phyloP scores from a whole-genome alignment of 2,888 invertebrate genomes.

The Venusia cambrica region DNA sequence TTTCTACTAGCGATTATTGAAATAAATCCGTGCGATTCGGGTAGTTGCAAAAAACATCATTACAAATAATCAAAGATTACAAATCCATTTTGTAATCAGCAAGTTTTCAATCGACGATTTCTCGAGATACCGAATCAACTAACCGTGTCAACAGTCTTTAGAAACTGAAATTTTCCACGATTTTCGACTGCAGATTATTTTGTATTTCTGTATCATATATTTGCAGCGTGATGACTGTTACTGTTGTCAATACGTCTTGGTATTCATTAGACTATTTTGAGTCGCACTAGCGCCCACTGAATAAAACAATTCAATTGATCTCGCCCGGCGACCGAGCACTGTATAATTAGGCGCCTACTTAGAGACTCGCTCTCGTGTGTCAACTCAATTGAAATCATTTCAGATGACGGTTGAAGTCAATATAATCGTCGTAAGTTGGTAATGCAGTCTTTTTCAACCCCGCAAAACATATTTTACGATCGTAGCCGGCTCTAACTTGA shows the following conservation, averaged over 20 bases:
- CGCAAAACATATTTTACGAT: neutral
- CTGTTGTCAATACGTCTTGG: conserved; percentile 14
- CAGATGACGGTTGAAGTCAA: conserved; percentile 31
- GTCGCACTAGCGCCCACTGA: conserved; percentile 16
- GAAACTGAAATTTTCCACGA: conserved; percentile 5
- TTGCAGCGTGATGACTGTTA: conserved; percentile 15
- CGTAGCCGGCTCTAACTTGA: neutral
- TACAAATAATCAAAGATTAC: too few species aligned
- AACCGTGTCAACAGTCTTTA: too few species aligned
- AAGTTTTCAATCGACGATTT: too few species aligned
- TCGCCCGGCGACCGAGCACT: conserved; percentile 24
- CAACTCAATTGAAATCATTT: conserved; percentile 35
- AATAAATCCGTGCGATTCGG: too few species aligned
- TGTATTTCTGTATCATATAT: conserved; percentile 15
- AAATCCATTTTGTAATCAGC: too few species aligned
- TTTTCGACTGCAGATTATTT: conserved; percentile 5
- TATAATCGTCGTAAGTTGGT: conserved; percentile 22
- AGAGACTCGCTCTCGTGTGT: conserved; percentile 23
- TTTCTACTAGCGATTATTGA: too few species aligned
- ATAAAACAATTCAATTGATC: conserved; percentile 27
- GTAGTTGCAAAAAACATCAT: too few species aligned
- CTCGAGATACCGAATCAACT: too few species aligned
- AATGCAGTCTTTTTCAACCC: conserved; percentile 1
- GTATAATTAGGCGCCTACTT: conserved; percentile 26
- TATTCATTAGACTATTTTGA: conserved; percentile 21